phyloP scores from a whole-genome alignment of 2,797 vertebrate species.

The Cossypha caffra region DNA sequence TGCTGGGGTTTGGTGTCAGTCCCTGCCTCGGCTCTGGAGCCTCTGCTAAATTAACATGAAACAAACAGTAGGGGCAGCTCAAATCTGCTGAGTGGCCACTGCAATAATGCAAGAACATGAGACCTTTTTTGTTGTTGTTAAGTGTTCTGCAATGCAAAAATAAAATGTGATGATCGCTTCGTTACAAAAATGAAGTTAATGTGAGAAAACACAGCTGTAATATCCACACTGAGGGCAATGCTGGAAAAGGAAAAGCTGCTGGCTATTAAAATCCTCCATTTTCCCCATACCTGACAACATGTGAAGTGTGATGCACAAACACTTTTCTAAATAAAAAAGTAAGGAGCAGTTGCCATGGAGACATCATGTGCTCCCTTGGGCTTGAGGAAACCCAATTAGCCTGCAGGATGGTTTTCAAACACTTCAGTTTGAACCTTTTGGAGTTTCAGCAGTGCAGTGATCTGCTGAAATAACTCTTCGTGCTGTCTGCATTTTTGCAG shows the following conservation, averaged over 20 bases:
- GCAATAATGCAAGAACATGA: background rate
- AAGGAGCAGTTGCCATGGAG: slow-evolving; percentile 51
- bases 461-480: background rate
- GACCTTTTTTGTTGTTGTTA: background rate
- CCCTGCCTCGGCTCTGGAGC: background rate
- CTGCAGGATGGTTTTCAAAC: slow-evolving; percentile 37
- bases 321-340: slow-evolving; percentile 42
- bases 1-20: background rate
- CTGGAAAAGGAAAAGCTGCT: background rate
- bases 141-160: background rate
- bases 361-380: slow-evolving; percentile 2
- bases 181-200: background rate
- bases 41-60: background rate
- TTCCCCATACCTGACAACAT: background rate
- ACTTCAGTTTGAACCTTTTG: slow-evolving; percentile 23
- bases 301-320: slow-evolving; percentile 13
- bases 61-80: background rate
- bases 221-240: background rate
- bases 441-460: background rate
- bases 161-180: background rate
- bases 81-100: background rate
- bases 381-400: slow-evolving; percentile 49
- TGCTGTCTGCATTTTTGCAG: background rate
- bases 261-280: background rate
- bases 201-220: background rate